Base-by-base conservation (phyloP, 1,140 invertebrate genomes). In the Drosophila ficusphila region DNA sequence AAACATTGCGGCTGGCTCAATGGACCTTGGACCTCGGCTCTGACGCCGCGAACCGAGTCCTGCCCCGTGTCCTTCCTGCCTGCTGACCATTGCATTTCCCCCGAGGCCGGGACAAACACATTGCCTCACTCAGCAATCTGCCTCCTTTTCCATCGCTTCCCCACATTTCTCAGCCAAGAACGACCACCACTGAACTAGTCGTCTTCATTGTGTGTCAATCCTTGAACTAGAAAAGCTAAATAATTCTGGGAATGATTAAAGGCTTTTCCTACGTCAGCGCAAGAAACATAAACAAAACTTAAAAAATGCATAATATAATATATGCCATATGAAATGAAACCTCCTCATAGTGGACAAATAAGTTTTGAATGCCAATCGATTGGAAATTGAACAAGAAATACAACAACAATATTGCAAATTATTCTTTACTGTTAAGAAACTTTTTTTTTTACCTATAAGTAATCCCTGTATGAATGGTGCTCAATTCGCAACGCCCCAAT, bases 1-100 rank as follows among this genome's bases (percentile, higher is more conserved):
- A 70, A 83, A 83, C 65, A 83, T 85, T 82, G 79, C 79, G 79
- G 79, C 76, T 42, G 44, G 34, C 41, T 54, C 52, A 62, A 73
- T 72, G 58, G 71, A 19, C 60, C 29, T 36, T 46, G 36, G 34
- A 19, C 62, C 19, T 9, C 14, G 19, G 11, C 5, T 4, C 5
- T 42, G 34, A 27, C 53, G 44, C 14, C 53, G 41, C 42, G 42
- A 19, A 14, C 25, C 21, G 14, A 36, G 27, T 23, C 21, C 41
- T 25, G 29, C 48, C 49, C 52, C 69, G 74, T 58, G 52, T 60
- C 36, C 49, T 69, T 73, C 12, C 38, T 56, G 14, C 34, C 38
- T 54, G 60, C 70, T 78, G 70, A 71, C 64, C 64, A 47, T 18
- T 36, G 48, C 56, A 58, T 75, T 79, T 67, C 82, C 79, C 79